Base-by-base conservation (phyloP, 2,113 vertebrate species). In the Caretta caretta region DNA sequence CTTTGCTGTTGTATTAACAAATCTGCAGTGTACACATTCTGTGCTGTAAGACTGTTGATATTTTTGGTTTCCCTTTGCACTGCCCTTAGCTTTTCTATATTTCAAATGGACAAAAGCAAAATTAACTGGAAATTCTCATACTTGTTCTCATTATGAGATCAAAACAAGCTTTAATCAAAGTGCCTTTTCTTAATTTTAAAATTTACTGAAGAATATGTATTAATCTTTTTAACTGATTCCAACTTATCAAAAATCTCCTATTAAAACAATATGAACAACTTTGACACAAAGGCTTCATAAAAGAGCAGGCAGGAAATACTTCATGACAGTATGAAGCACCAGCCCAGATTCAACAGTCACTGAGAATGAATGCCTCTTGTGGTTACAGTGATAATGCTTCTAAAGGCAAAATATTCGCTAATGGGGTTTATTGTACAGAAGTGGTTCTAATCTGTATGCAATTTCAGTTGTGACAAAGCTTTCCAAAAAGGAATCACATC, bases 1-100 rank as follows among this genome's bases (percentile, higher is more conserved):
- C 49, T 93, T 90, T 88, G 42, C 84, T 96, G 42, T 94, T 92
- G 13, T 25, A 65, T 94, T 97, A 95, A 95, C 86, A 91, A 94
- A 79, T 51, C 59, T 84, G 8, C 25, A 31, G 17, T 89, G 76
- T 97, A 75, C 88, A 86, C 83, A 88, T 92, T 94, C 89, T 86
- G 79, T 24, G n/a, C 81, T 96, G 56, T 65, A 90, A 83, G 69
- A 65, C 90, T 72, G 75, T 83, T 93, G 86, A 25, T 46, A 78
- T 35, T 80, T 92, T 49, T 83, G 38, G 24, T 93, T 42, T 75
- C 5, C 57, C 53, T 42, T 75, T 78, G 22, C 38, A 25, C 3
- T 90, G 42, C n/a, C 57, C 89, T 88, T 95, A 92, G 78, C 69
- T 72, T 89, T 89, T 88, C 29, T 94, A 94, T 91, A 42, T 13